Evolutionary conservation across 2,888 invertebrate species (phyloP), one percentile per base, ranked within the genome.

Genomic region (Stenodema calcarata): DNA sequence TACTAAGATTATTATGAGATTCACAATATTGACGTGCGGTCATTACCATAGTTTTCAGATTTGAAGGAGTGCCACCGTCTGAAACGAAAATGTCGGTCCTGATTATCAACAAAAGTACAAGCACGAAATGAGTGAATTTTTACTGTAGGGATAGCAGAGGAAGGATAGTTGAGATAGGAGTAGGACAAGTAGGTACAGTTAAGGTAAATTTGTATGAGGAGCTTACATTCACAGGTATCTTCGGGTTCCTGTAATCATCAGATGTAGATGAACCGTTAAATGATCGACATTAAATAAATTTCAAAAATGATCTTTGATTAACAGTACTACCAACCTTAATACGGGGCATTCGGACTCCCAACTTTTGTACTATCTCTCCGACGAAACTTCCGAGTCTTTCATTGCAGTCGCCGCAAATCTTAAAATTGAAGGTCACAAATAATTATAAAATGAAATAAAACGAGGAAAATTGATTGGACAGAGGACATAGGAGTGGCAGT

Each of bases 391-490:
- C 88, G 12, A 89, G 70, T 47, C 86, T 70, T 85, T 89, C 88
- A 35, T 82, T 87, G 82, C 88, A 89, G 28, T 76, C 84, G 30
- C 87, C 86, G 79, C 89, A 89, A 28, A 81, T 87, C 89, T 89
- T 86, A 27, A 62, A 62, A 18, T 35, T 35, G 4, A 35, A 4
- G 7, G 2, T 35, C 35, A 35, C 7, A 35, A 7, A n/a, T n/a
- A n/a, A n/a, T n/a, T n/a, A n/a, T n/a, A n/a, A n/a, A n/a, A n/a
- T n/a, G n/a, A n/a, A n/a, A n/a, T n/a, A n/a, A n/a, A n/a, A n/a
- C n/a, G n/a, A n/a, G n/a, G n/a, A n/a, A n/a, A n/a, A n/a, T n/a
- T n/a, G n/a, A n/a, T n/a, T n/a, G n/a, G n/a, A n/a, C n/a, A n/a
- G n/a, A n/a, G n/a, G n/a, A n/a, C n/a, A n/a, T n/a, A n/a, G n/a